Base-by-base conservation (phyloP, 2,888 invertebrate species). In the Mamestra brassicae region DNA sequence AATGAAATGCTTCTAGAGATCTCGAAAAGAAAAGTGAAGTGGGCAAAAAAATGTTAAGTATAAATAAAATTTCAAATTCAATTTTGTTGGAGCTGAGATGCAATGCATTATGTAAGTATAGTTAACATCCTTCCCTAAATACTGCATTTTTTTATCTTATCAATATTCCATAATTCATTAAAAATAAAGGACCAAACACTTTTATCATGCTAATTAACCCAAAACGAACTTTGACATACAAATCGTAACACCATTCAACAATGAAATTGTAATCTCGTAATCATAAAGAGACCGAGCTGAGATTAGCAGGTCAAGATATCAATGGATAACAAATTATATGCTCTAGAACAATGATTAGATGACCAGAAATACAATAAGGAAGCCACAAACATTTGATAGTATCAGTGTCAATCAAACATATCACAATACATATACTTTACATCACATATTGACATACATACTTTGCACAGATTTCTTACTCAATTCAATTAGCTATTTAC, bases 351-450 rank as follows among this genome's bases (percentile, higher is more conserved):
- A 78, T 81, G 65, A 84, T 63, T 76, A 73, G 62, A 73, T 71
- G 73, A 73, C 26, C 34, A 69, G 70, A 74, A 54, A 79, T 42
- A 55, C 26, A 61, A 64, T 60, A 67, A 82, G 68, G 79, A 82
- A 79, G 79, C 73, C 76, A 85, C 83, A 85, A 76, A 82, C 74
- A 70, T 60, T 57, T 63, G 36, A 64, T 72, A 66, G 65, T 70
- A 73, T 78, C 50, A 60, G 70, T 83, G 34, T 71, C 77, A 85
- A 58, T 64, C 63, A 47, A 68, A 54, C 68, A 80, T 69, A 71
- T 68, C 61, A 72, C n/a, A 42, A 45, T 38, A 64, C 63, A 67
- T 42, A 71, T 50, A 67, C 45, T 55, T 63, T 64, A 50, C 7
- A 55, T 34, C n/a, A 72, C 7, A 2, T 55, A 42, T 11, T 64